Base-by-base conservation (phyloP, 1,140 invertebrate genomes). In the Leptestheria dahalacensis region DNA sequence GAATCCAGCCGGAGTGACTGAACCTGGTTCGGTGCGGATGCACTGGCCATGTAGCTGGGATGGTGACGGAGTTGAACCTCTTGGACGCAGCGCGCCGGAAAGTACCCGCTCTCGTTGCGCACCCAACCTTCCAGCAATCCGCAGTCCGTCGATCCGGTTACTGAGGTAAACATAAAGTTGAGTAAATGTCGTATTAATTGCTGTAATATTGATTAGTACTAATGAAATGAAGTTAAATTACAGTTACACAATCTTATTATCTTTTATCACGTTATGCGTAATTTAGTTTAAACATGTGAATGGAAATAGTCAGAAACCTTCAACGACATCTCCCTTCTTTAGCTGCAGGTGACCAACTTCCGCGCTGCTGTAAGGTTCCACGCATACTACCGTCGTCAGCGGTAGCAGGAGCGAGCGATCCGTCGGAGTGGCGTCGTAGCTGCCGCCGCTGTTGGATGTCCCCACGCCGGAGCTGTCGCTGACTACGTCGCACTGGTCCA, bases 391-490 rank as follows among this genome's bases (percentile, higher is more conserved):
- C 46, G 84, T 87, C 65, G 68, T 69, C 11, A 86, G 86, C 28
- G 85, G 82, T 64, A 86, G 78, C 57, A 81, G 81, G 58, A 88
- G 77, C 59, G 84, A 84, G 64, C 80, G 78, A 68, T 84, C 86
- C 1, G 68, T 67, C 6, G 70, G 68, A 28, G 83, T 86, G 15
- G 84, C 86, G 68, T 90, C 86, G 48, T 68, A 68, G 49, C 68
- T 69, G 18, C 65, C 67, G 15, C 66, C 69, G 48, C 86, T 90
- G 69, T 87, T 88, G 62, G 83, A 83, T 11, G 88, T 91, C 59
- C 88, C 88, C 48, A 91, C 87, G 48, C 88, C 88, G 61, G 86
- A 89, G 68, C 86, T 90, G 72, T 91, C 88, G 72, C 85, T 88
- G 67, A 90, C 86, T 66, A 89, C 85, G 73, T 91, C 87, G 72